Evolutionary conservation across 2,797 vertebrate genomes (phyloP), one percentile per base, ranked within the genome.

Genomic region (Delichon dasypus): DNA sequence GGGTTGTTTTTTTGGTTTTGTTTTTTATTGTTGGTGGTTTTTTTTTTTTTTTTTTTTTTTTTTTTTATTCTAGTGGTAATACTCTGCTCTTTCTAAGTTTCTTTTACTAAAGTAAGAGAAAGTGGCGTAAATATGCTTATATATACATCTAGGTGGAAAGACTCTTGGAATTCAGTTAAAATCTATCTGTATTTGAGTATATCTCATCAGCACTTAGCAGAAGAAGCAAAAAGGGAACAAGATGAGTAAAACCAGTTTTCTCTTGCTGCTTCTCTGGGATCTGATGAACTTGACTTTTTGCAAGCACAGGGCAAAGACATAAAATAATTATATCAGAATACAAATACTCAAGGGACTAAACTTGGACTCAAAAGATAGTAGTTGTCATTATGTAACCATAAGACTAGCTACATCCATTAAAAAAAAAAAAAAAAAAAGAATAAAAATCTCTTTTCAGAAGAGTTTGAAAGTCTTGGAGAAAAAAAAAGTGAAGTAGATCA

Each of bases 11-110:
- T 18, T 16, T 25, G 7, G 16, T 15, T 32, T 57, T n/a, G 48
- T 29, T 34, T 27, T 22, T n/a, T 38, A 38, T 38, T 38, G 38
- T 38, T 38, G 38, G 38, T 38, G 38, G 38, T 38, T 38, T 38
- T 38, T 12, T 2, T 16, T 18, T n/a, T 0, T 10, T 62, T n/a
- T n/a, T n/a, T n/a, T n/a, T n/a, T n/a, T 34, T 2, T 22, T 60
- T 36, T 48, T 62, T 47, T 22, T 55, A 12, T 68, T 74, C 12
- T 54, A 22, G 20, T n/a, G 27, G 42, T 72, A 68, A 26, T 65
- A 34, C 17, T 64, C 14, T 55, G 5, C 1, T 60, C 2, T 81
- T 29, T 72, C 4, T 51, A 67, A 32, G 8, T 21, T 42, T 64
- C 3, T 78, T 86, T 48, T 44, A 45, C 11, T 44, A 16, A 47